A percentile compares a stretch with the other conserved stretches of the same genome.
Evolutionary conservation across 2,797 vertebrate species (phyloP).

Genomic region (Chanos chanos): DNA sequence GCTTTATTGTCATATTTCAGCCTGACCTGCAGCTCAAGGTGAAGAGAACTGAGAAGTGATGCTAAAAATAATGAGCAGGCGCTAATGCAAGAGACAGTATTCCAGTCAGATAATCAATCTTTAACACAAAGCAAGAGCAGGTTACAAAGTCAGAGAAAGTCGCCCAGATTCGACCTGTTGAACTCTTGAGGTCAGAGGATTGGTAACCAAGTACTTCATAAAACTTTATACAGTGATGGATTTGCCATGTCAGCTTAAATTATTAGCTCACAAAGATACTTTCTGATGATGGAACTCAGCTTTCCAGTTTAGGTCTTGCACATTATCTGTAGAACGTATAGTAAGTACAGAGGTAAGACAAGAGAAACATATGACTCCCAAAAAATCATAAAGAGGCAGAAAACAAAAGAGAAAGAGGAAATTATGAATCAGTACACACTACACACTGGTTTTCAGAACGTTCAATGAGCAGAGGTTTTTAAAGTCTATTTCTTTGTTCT

Average conservation of each 20-base stretch:
- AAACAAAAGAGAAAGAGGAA: too few species aligned
- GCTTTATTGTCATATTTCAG: constrained; percentile 3
- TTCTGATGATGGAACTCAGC: background rate
- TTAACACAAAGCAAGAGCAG: constrained; percentile 34
- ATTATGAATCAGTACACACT: too few species aligned
- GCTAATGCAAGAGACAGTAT: background rate
- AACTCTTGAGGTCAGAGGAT: constrained; percentile 11
- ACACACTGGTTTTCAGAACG: too few species aligned
- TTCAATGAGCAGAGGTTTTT: too few species aligned
- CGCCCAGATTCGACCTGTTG: constrained; percentile 7
- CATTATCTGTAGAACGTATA: background rate
- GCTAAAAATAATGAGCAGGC: background rate
- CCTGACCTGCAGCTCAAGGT: background rate
- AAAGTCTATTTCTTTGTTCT: too few species aligned
- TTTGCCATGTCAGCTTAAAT: constrained; percentile 29
- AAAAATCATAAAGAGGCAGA: too few species aligned
- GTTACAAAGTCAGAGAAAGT: constrained; percentile 17
- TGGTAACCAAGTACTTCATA: constrained; percentile 24
- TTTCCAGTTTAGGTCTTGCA: background rate
- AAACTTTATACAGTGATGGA: constrained; percentile 22
- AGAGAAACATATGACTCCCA: too few species aligned
- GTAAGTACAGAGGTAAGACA: too few species aligned
- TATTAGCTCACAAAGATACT: constrained; percentile 2
- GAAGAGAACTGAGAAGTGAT: background rate
- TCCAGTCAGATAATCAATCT: background rate